A percentile compares a stretch with the other conserved stretches of the same genome.
Conservation (phyloP, 2,797 vertebrate species). For the Urosaurus nigricauda region DNA sequence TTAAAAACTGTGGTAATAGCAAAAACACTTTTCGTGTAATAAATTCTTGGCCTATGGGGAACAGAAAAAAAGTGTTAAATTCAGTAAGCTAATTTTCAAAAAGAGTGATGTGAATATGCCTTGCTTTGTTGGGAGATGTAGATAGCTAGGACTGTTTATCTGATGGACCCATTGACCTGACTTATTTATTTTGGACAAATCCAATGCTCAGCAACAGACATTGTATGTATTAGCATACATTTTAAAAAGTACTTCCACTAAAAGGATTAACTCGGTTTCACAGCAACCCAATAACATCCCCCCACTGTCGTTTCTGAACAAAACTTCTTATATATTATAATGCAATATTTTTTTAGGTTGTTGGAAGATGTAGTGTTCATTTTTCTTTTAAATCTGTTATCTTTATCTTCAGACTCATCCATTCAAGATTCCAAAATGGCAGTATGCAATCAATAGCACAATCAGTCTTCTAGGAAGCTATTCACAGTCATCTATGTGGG, state of each 20-base stretch:
- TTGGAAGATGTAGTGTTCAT: conserved; percentile 49
- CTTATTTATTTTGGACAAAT: conserved; percentile 28
- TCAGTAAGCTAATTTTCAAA: background rate
- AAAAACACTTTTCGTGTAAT: background rate
- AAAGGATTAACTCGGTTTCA: conserved; percentile 29
- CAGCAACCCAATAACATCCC: conserved; percentile 29
- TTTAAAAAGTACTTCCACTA: background rate
- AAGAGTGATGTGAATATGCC: conserved; percentile 2
- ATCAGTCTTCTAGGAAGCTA: conserved; percentile 51
- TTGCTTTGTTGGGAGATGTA: background rate
- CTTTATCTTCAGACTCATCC: conserved; percentile 58
- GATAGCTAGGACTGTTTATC: background rate
- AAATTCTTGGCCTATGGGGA: background rate
- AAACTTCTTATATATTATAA: conserved; percentile 23
- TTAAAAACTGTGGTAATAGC: too few relatives aligned
- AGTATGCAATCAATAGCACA: conserved; percentile 45
- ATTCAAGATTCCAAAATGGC: conserved; percentile 44
- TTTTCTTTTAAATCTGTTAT: conserved; percentile 56
- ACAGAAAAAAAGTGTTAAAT: background rate
- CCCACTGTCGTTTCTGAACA: conserved; percentile 15
- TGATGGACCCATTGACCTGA: background rate
- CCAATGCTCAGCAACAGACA: background rate
- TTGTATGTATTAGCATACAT: background rate
- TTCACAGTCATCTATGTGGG: conserved; percentile 47
- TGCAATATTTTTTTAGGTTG: conserved; percentile 4